Base-by-base conservation (phyloP, 2,888 invertebrate species). In the Drosophila vallismaia region DNA sequence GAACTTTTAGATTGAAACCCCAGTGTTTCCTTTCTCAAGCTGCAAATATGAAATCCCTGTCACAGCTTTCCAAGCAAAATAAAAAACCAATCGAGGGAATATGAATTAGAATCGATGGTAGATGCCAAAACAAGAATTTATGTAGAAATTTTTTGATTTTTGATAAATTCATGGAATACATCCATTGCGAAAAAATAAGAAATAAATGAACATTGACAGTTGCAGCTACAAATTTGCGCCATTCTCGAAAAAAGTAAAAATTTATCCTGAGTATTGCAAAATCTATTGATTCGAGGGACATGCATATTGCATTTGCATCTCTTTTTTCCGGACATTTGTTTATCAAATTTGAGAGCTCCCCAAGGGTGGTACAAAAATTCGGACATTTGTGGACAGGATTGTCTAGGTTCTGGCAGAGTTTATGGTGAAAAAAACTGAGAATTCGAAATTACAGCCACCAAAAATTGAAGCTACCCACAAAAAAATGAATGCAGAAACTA, bases 401-500 rank as follows among this genome's bases (percentile, higher is more conserved):
- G 10, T 24, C 44, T 44, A 44, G 44, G 19, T 36, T 5, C 2
- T 24, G 24, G 5, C 1, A 4, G 10, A 9, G 10, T 4, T 42
- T 42, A 4, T 19, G 42, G 7, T 4, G 8, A 14, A 42, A 42
- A 42, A 42, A 24, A 44, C 38, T 50, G 12, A 38, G 46, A 62
- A 28, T 40, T 40, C 45, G 6, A 36, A 36, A 36, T 60, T 79
- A 83, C 75, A 77, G 74, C 69, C 67, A 58, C 14, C 44, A 67
- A 19, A 75, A 81, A 85, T 79, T 81, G 73, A 74, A 74, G 77
- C 74, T 74, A 71, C 63, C 60, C 58, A 82, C 78, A 74, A 73
- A 42, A 55, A 59, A 66, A 31, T 19, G 1, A 19, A 19, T 19
- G 19, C 19, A 19, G 2, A 19, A 19, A 19, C 19, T 19, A 19